Percentiles rank a stretch among this genome's conserved stretches.
Evolutionary conservation across 1,140 invertebrate species (phyloP).

Genomic region (Tetramorium alpestre): DNA sequence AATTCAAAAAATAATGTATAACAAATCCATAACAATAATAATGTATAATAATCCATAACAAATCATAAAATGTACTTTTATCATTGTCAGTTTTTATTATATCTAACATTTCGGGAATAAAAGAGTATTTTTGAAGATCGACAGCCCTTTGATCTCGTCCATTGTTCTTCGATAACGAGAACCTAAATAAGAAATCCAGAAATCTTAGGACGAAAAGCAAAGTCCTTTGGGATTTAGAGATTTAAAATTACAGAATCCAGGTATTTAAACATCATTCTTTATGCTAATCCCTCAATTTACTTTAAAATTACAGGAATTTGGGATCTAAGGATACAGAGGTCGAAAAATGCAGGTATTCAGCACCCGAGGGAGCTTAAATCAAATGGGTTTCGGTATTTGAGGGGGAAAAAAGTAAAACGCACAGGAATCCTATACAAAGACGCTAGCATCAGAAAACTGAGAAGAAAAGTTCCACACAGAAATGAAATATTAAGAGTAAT

Average conservation of each 20-base stretch:
- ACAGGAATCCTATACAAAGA: not conserved
- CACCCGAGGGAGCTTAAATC: not conserved
- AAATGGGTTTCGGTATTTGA: not conserved
- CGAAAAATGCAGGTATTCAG: not conserved
- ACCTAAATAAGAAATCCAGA: not conserved
- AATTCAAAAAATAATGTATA: not conserved
- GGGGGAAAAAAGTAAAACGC: not conserved
- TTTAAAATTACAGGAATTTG: not conserved
- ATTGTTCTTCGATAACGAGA: not conserved
- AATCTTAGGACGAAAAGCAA: not conserved
- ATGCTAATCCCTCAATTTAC: constrained; percentile 19
- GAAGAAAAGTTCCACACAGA: not conserved
- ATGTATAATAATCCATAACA: no score
- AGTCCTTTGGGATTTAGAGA: not conserved
- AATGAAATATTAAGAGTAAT: not conserved
- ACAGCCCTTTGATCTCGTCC: not conserved
- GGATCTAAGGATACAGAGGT: not conserved
- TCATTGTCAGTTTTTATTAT: not conserved
- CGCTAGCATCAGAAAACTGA: not conserved
- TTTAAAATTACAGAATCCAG: not conserved
- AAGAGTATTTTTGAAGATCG: not conserved
- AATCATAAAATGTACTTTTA: not conserved
- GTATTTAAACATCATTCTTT: not conserved
- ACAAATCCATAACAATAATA: no score
- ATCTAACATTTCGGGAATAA: not conserved